Percentiles rank a stretch among this genome's conserved stretches.
These are phyloP conservation scores for Tenthredo livida DNA, from an alignment of 2,888 invertebrate species.

Conservation along the genomic window DNA sequence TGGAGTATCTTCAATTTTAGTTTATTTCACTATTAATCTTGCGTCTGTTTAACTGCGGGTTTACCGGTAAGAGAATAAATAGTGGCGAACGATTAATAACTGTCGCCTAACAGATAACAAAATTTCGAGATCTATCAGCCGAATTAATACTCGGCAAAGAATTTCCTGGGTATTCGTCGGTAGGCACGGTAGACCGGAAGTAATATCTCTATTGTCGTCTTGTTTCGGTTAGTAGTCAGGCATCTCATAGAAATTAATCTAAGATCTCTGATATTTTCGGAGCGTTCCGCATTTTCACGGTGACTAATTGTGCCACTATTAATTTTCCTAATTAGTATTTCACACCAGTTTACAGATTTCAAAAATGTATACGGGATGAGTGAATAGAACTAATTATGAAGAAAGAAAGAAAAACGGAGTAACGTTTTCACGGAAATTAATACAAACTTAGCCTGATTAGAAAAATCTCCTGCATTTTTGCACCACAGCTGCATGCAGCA, in stretches of 20 bases:
- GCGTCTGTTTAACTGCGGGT: not conserved
- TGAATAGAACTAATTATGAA: not conserved
- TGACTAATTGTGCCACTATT: conserved; percentile 10
- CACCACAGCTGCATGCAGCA: not conserved
- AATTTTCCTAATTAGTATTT: conserved; percentile 36
- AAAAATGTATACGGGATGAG: not conserved
- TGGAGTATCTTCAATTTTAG: not conserved
- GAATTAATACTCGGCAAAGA: conserved; percentile 40
- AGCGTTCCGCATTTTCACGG: not conserved
- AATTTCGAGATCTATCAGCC: conserved; percentile 31
- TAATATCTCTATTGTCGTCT: conserved; percentile 51
- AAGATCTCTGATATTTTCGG: conserved; percentile 8
- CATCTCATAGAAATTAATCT: conserved; percentile 37
- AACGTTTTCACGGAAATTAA: not conserved
- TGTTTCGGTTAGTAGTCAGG: not conserved
- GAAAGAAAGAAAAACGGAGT: not conserved
- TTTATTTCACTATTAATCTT: not conserved
- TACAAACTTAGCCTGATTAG: not conserved
- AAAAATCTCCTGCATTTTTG: not conserved
- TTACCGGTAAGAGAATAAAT: not conserved
- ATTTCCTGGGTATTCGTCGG: conserved; percentile 24
- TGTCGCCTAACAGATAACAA: conserved; percentile 15
- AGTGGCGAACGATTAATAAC: conserved; percentile 6
- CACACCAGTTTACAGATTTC: not conserved
- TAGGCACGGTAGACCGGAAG: conserved; percentile 31